These are phyloP conservation scores for Arrhopalites spinosus DNA, from an alignment of 2,888 invertebrate species.

Conservation along the genomic window DNA sequence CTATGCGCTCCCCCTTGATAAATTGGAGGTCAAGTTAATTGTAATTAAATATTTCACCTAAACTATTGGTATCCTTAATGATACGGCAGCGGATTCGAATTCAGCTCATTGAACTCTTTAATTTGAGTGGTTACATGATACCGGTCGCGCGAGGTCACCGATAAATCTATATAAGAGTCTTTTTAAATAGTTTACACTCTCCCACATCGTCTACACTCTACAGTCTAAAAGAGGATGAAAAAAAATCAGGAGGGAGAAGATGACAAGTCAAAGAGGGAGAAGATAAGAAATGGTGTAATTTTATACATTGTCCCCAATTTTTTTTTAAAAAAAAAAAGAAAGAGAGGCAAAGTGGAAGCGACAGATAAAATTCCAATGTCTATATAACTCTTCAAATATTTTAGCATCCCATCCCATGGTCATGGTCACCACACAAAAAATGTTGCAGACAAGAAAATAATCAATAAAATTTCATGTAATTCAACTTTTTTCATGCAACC, in stretches of 20 bases:
- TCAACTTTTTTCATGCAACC: neutral
- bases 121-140: too few species aligned
- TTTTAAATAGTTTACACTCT: too few species aligned
- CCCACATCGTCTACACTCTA: neutral
- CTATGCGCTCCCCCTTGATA: too few species aligned
- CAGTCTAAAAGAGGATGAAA: neutral
- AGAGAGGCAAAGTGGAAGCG: too few species aligned
- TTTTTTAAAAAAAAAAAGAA: neutral
- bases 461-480: constrained; percentile 23
- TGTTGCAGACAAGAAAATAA: too few species aligned
- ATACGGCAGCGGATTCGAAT: too few species aligned
- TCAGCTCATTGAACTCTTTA: too few species aligned
- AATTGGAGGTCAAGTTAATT: too few species aligned
- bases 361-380: constrained; percentile 27
- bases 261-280: neutral
- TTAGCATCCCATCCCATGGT: constrained; percentile 25
- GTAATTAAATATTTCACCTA: too few species aligned
- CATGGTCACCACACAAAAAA: constrained; percentile 28
- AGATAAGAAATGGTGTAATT: constrained; percentile 32
- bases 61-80: too few species aligned
- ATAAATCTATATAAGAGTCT: too few species aligned
- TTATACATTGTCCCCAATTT: constrained; percentile 8
- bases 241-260: neutral
- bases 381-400: neutral
- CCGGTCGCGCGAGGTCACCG: too few species aligned